A percentile compares a stretch with the other conserved stretches of the same genome.
Evolutionary conservation across 2,888 invertebrate genomes (phyloP).

Genomic region (Acholoe squamosa): DNA sequence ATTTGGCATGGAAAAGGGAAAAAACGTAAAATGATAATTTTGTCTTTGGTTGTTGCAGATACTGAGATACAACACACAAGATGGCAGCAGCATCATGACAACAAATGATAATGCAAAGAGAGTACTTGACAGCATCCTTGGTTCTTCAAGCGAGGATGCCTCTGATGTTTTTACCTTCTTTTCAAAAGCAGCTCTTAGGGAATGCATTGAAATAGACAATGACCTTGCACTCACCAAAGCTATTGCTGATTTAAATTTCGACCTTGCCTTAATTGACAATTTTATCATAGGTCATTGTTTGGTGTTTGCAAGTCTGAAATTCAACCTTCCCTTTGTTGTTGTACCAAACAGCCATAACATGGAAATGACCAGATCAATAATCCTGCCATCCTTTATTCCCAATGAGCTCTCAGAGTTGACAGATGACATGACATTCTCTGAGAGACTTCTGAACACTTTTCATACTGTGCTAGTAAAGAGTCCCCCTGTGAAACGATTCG

Average conservation of each 20-base stretch:
- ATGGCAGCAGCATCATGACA: background rate
- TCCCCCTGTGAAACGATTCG: background rate
- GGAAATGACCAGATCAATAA: background rate
- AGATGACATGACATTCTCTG: conserved; percentile 44
- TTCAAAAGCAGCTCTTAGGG: background rate
- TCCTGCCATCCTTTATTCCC: conserved; percentile 47
- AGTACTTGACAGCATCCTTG: background rate
- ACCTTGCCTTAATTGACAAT: conserved; percentile 45
- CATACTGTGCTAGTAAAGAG: background rate
- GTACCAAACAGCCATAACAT: background rate
- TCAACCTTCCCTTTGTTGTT: conserved; percentile 44
- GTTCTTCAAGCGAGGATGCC: background rate
- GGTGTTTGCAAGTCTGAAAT: background rate
- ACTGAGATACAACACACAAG: no score
- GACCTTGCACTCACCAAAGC: background rate
- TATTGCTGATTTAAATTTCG: conserved; percentile 44
- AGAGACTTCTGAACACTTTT: conserved; percentile 1
- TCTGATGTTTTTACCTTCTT: background rate
- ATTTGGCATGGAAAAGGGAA: no score
- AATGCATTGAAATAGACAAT: conserved; percentile 31
- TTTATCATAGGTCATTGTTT: background rate
- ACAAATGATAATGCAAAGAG: background rate
- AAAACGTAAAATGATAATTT: no score
- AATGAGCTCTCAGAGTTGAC: background rate
- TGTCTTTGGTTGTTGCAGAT: no score